A percentile compares a stretch with the other conserved stretches of the same genome.
Evolutionary conservation across 1,140 invertebrate species (phyloP).

Genomic region (Neodiprion lecontei): DNA sequence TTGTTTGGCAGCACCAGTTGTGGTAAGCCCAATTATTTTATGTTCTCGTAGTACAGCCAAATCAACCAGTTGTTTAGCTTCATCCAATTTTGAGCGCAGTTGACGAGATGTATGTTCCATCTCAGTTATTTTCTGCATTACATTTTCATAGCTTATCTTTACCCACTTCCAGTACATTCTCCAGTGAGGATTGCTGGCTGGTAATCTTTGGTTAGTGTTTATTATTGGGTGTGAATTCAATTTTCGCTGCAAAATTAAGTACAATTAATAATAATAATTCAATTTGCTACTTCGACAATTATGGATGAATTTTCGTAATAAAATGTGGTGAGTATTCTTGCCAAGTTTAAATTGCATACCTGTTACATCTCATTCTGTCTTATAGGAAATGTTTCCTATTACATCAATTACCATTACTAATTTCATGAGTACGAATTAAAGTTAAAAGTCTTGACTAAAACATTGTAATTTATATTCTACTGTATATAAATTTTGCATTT

Average conservation of each 20-base stretch:
- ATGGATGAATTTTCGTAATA: too few species aligned
- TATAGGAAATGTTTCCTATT: too few species aligned
- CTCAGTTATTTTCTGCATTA: not conserved
- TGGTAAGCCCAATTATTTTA: conserved; percentile 79
- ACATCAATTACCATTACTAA: too few species aligned
- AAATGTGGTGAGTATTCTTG: too few species aligned
- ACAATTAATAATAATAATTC: too few species aligned
- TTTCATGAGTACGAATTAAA: too few species aligned
- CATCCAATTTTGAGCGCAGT: conserved; percentile 46
- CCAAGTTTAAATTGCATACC: too few species aligned
- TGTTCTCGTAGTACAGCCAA: conserved; percentile 46
- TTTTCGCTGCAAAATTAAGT: not conserved
- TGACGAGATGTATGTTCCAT: conserved; percentile 54
- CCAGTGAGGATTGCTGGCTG: not conserved
- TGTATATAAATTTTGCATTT: too few species aligned
- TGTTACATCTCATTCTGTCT: too few species aligned
- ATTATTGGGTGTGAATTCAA: not conserved
- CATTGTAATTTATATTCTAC: too few species aligned
- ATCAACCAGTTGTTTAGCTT: conserved; percentile 48
- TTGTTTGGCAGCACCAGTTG: conserved; percentile 74
- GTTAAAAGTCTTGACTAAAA: too few species aligned
- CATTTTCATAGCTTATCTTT: not conserved
- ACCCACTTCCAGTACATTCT: not conserved
- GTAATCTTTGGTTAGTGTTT: not conserved
- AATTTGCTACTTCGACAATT: too few species aligned